Evolutionary conservation across 2,888 invertebrate species (phyloP), one percentile per base, ranked within the genome.

Genomic region (Panzeria rudis): DNA sequence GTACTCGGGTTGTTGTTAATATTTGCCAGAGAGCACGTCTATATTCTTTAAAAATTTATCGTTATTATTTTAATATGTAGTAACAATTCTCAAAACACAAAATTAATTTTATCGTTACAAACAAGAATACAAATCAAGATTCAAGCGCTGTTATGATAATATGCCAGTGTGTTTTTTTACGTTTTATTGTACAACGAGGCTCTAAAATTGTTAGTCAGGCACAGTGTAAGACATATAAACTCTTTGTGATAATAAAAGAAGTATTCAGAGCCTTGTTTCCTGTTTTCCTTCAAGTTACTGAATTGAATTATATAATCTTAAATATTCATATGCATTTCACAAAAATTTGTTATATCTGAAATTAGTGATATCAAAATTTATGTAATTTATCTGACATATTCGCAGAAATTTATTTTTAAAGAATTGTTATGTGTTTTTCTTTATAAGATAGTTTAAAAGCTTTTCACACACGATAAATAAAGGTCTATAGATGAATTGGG

Each of bases 11-110:
- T 38, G 11, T 52, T 38, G 3, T 23, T n/a, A 13, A 11, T n/a
- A 15, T 44, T 61, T 61, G 11, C 8, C 20, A 11, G 17, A 23
- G 17, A 73, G 29, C 84, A 80, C 80, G 79, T 84, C 15, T 38
- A 3, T 29, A 9, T 29, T 61, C 11, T 61, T 59, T 25, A n/a
- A 50, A 29, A 44, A 61, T 69, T 66, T 83, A 50, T 66, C 9
- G 5, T 25, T 62, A 11, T 35, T 71, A 17, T 50, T 59, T 59
- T 50, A 59, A 50, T 35, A 69, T 73, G 61, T 76, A 64, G n/a
- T n/a, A n/a, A n/a, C 3, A 52, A 76, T 76, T 76, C n/a, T n/a
- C n/a, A n/a, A n/a, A 72, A 76, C 80, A 84, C 64, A 20, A 62
- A 59, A 80, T 72, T 66, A 80, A 52, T 50, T 71, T 64, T 79